Evolutionary conservation across 92 coral and sea anemone genomes (phyloP), one percentile per base, ranked within the genome.

Genomic region (Bergia sp.): DNA sequence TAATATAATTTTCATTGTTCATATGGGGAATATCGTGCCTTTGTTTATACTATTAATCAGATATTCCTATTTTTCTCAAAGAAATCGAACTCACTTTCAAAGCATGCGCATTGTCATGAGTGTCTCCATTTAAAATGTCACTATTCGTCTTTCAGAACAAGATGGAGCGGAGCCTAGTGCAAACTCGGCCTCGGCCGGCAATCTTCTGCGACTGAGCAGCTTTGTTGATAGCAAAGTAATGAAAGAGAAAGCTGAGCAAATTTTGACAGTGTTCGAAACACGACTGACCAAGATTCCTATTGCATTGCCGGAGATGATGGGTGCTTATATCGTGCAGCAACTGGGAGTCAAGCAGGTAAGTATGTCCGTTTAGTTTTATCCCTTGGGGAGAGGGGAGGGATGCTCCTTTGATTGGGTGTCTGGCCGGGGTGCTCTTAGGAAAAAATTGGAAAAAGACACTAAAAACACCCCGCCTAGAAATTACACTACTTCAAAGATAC

Each of bases 101-200:
- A 18, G n/a, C 69, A 61, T 16, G 69, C 69, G 69, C 18, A 6
- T 12, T 10, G 1, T 3, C 58, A 8, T 10, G 58, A 11, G 16
- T 53, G 23, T 20, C 69, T 6, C 29, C 69, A 15, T 53, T 12
- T 61, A 20, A 61, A 61, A 20, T 61, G 29, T 61, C 69, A 38
- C 47, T 13, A 15, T 77, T 80, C 73, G 39, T 20, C n/a, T 83
- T 89, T 49, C 82, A 97, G 99, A 96, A 76, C 99, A 97, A 96
- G 99, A 97, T 75, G 99, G 99, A 15, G 99, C 99, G 5, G 99
- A 97, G 57, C 99, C 99, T 0, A 97, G 99, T 82, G 96, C 98
- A 0, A 96, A 96, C 86, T 97, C 99, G 0, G 72, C 91, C 20
- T 93, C 99, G 5, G 94, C 94, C 3, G 91, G 94, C 37, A 97